Evolutionary conservation across 1,140 invertebrate genomes (phyloP).

Genomic region (Lasioglossum albipes): DNA sequence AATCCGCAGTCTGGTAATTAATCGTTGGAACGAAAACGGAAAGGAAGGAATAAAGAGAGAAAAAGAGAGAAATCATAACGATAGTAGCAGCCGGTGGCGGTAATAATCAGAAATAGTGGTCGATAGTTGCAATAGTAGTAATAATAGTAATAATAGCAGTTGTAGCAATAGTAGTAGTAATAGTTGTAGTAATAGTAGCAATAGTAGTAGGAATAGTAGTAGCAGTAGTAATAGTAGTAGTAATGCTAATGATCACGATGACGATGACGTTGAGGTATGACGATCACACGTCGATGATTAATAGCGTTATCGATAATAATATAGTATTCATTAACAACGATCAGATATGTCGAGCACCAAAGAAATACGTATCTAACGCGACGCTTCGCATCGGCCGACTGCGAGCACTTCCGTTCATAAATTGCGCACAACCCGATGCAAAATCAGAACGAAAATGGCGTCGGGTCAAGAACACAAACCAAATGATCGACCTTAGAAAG

Average conservation of each 20-base stretch:
- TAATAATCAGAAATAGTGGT: too few relatives aligned
- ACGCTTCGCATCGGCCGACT: conserved; percentile 40
- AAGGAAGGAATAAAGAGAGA: background rate
- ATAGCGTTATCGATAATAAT: conserved; percentile 41
- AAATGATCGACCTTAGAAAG: too few relatives aligned
- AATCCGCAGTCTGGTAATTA: conserved; percentile 56
- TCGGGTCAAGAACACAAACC: too few relatives aligned
- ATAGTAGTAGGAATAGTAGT: background rate
- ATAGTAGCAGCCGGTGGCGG: background rate
- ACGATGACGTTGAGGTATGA: conserved; percentile 14
- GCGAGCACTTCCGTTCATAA: background rate
- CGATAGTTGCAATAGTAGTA: background rate
- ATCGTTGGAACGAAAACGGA: background rate
- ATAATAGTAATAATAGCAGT: background rate
- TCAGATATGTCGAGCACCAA: conserved; percentile 77
- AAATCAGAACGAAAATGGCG: too few relatives aligned
- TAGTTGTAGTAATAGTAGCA: background rate
- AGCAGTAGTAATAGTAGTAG: background rate
- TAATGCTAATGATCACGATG: conserved; percentile 12
- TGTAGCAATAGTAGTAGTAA: background rate
- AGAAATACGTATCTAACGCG: conserved; percentile 68
- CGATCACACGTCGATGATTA: conserved; percentile 25
- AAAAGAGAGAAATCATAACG: background rate
- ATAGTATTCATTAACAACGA: conserved; percentile 69
- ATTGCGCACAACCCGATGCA: background rate